Conservation (phyloP, 2,888 invertebrate genomes). For the Leucophenga maculata region DNA sequence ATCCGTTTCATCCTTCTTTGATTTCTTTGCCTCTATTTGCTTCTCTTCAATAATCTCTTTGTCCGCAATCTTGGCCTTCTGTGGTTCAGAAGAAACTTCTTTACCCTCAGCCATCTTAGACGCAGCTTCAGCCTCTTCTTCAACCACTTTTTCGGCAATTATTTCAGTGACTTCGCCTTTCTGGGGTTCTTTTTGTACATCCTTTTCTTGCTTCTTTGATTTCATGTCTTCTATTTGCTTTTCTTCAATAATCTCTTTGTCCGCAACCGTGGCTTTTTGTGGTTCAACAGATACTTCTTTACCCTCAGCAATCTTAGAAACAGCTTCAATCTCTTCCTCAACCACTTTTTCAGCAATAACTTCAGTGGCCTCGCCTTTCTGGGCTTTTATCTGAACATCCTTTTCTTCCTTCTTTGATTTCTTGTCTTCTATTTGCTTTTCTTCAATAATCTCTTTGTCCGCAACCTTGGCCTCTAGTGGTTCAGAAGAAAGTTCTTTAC, state of each 20-base stretch:
- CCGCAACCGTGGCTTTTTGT: slow-evolving; percentile 25
- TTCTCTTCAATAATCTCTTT: slow-evolving; percentile 6
- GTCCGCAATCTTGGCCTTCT: slow-evolving; percentile 19
- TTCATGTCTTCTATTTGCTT: slow-evolving; percentile 18
- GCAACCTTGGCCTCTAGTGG: not conserved
- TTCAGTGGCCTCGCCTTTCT: slow-evolving; percentile 28
- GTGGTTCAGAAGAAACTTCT: not conserved
- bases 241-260: slow-evolving; percentile 1
- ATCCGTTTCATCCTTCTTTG: slow-evolving; percentile 38
- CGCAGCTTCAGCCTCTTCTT: slow-evolving; percentile 16
- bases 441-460: slow-evolving; percentile 12
- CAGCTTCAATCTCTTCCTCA: slow-evolving; percentile 20
- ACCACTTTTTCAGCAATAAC: slow-evolving; percentile 24
- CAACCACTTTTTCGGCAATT: slow-evolving; percentile 23
- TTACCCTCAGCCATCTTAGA: slow-evolving; percentile 14
- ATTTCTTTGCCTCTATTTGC: slow-evolving; percentile 13
- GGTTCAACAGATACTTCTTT: not conserved
- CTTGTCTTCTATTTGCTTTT: slow-evolving; percentile 2
- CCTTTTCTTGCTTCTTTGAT: slow-evolving; percentile 37
- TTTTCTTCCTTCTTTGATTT: slow-evolving; percentile 18
- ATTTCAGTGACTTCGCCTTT: slow-evolving; percentile 20
- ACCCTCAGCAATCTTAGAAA: slow-evolving; percentile 12
- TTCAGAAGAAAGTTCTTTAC: not conserved
- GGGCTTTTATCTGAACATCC: not conserved
- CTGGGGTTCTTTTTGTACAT: slow-evolving; percentile 24